Conservation (phyloP, 2,113 vertebrate genomes). For the Aptenodytes patagonicus region DNA sequence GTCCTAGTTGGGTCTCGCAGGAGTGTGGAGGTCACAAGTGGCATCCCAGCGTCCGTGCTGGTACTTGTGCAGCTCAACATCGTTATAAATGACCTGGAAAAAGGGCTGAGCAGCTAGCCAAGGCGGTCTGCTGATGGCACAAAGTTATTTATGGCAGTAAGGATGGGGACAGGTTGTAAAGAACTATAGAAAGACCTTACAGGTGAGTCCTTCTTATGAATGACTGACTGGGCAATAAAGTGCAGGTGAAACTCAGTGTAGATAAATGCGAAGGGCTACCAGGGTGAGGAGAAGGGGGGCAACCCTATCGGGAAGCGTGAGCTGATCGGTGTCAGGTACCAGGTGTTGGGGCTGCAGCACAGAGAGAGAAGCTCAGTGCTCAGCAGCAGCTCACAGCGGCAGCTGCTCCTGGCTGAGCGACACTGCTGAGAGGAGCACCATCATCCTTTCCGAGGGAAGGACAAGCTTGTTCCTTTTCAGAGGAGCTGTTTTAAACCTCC, state of each 20-base stretch:
- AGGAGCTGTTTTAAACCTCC: neutral
- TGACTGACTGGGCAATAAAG: neutral
- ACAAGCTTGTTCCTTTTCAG: neutral
- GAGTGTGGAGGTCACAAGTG: neutral
- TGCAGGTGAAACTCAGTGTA: neutral
- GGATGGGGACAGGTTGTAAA: neutral
- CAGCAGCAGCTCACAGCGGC: neutral
- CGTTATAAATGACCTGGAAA: neutral
- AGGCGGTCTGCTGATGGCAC: neutral
- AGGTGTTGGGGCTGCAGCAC: neutral
- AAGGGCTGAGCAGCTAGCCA: neutral
- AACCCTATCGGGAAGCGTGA: neutral
- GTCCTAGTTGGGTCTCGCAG: neutral
- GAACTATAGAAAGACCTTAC: neutral
- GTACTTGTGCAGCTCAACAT: neutral
- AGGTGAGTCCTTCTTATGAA: neutral
- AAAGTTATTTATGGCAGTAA: neutral
- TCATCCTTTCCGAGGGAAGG: neutral
- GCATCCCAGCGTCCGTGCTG: neutral
- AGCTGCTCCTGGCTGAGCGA: neutral
- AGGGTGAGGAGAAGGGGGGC: neutral
- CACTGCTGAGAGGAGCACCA: neutral
- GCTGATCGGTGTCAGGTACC: neutral
- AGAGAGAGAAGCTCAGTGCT: neutral
- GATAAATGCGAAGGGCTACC: neutral